Conservation (phyloP, 2,113 vertebrate genomes). For the Picathartes gymnocephalus region DNA sequence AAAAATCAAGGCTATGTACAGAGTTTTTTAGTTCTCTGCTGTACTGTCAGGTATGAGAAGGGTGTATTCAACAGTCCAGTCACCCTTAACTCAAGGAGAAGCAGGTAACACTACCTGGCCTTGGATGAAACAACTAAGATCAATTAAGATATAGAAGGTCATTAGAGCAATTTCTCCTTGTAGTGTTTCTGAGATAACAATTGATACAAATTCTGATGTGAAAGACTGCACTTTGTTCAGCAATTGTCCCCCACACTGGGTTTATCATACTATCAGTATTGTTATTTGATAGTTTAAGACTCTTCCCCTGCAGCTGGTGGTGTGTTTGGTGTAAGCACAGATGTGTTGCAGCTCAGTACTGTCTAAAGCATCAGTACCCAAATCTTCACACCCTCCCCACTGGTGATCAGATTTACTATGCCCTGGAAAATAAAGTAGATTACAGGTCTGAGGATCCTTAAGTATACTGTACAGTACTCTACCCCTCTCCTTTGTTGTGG, state of each 20-base stretch:
- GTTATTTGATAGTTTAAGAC: not conserved
- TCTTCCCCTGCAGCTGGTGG: not conserved
- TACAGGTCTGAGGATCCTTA: not conserved
- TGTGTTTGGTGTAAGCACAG: not conserved
- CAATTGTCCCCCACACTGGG: not conserved
- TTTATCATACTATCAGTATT: rapidly evolving
- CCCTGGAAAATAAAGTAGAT: not conserved
- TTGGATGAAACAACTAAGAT: not conserved
- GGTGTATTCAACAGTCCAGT: not conserved
- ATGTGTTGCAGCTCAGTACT: not conserved
- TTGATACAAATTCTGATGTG: not conserved
- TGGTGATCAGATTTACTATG: not conserved
- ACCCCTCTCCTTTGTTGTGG: not conserved
- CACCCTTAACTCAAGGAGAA: not conserved
- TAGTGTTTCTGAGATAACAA: not conserved
- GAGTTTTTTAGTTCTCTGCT: not conserved
- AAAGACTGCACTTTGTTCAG: not conserved
- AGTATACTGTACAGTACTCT: not conserved
- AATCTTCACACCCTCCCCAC: not conserved
- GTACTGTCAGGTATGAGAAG: not conserved
- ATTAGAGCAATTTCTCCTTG: not conserved
- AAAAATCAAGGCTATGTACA: not conserved
- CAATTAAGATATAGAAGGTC: not conserved
- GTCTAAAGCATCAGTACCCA: not conserved
- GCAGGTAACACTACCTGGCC: not conserved